These are phyloP conservation scores for Tolmerus cingulatus DNA, from an alignment of 2,888 invertebrate species.

Conservation along the genomic window DNA sequence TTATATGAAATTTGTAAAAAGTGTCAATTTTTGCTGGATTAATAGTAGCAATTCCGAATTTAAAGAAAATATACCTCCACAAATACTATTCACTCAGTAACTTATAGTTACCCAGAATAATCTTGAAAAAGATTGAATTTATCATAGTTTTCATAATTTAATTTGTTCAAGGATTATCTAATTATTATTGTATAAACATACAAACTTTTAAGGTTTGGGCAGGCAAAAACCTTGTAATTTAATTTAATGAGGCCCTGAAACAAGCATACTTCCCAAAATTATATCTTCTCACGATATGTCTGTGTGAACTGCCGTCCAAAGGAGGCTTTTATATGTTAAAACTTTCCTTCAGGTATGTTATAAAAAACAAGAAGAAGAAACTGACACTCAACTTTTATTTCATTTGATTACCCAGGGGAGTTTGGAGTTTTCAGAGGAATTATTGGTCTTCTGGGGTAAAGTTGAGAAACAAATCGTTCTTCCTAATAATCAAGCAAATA, in stretches of 20 bases:
- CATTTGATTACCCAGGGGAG: background rate
- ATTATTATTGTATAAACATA: background rate
- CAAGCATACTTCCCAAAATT: background rate
- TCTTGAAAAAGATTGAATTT: too few species aligned
- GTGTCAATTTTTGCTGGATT: too few species aligned
- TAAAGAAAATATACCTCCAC: too few species aligned
- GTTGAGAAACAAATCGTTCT: background rate
- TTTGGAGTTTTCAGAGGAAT: background rate
- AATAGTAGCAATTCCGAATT: too few species aligned
- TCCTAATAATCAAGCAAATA: background rate
- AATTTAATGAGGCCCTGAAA: background rate
- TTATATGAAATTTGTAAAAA: too few species aligned
- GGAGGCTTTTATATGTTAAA: background rate
- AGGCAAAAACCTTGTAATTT: background rate
- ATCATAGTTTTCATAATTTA: too few species aligned
- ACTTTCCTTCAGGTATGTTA: background rate
- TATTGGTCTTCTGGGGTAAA: background rate
- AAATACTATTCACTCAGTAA: too few species aligned
- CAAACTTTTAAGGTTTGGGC: background rate
- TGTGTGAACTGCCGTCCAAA: background rate
- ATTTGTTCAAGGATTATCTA: background rate
- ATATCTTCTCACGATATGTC: background rate
- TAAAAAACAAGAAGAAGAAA: background rate
- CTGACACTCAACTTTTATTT: background rate
- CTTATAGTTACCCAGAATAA: too few species aligned